Percentiles rank a stretch among this genome's conserved stretches.
phyloP scores from a whole-genome alignment of 2,113 vertebrate genomes.

The Oreochromis spilurus region DNA sequence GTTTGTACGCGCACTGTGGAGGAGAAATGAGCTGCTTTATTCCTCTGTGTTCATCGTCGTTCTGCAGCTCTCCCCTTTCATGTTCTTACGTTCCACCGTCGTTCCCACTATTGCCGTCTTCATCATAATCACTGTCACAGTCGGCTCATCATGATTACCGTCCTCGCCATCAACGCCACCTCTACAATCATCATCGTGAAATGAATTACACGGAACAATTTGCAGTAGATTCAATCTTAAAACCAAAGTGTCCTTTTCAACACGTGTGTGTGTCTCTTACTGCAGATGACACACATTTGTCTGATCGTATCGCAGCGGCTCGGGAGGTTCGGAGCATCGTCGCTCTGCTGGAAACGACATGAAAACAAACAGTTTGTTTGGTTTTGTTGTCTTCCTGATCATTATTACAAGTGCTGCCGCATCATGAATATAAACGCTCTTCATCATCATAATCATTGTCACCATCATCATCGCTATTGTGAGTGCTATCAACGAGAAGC shows the following conservation, averaged over 20 bases:
- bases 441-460: background rate
- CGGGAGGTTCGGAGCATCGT: background rate
- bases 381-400: background rate
- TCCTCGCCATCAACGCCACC: background rate
- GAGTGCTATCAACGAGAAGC: background rate
- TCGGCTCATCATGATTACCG: background rate
- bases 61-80: background rate
- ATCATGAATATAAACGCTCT: background rate
- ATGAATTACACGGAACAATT: conserved; percentile 11
- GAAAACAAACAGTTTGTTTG: background rate
- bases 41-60: background rate
- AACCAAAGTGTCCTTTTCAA: background rate
- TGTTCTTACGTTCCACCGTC: background rate
- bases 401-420: background rate
- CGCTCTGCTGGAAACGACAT: background rate
- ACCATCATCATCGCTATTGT: background rate
- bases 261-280: background rate
- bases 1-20: background rate
- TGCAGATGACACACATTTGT: background rate
- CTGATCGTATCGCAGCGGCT: background rate
- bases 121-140: conserved; percentile 35
- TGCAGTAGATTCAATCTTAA: background rate
- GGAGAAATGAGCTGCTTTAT: background rate
- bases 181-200: background rate
- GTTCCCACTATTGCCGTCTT: conserved; percentile 4